Base-by-base conservation (phyloP, 2,797 vertebrate genomes). In the Anguilla obscura region DNA sequence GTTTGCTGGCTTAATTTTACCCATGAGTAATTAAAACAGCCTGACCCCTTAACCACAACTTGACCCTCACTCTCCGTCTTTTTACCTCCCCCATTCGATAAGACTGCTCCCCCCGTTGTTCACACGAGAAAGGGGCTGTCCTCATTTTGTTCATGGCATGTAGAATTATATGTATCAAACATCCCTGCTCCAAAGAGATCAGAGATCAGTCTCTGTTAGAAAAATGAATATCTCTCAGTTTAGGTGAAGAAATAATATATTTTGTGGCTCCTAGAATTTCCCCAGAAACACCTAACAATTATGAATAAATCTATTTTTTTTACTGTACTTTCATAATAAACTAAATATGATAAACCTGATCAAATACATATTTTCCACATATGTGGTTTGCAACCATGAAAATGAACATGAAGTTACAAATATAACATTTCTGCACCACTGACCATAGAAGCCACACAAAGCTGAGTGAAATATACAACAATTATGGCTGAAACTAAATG, bases 11-110 rank as follows among this genome's bases (percentile, higher is more conserved):
- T 56, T 79, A n/a, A 52, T 56, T 86, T 86, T 71, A 21, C 60
- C 58, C 66, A 8, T 2, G 60, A 86, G 69, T 48, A 69, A 69
- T 86, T 86, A 86, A 86, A 58, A 63, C n/a, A 86, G 14, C 30
- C 30, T n/a, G 7, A 9, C 40, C 66, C 52, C 18, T 50, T 33
- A 60, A 50, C 63, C 63, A 40, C 40, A 86, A 52, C 66, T 45
- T 86, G 63, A 48, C 87, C 54, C 80, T 87, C 7, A 18, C 45
- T 63, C 79, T 52, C 71, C 16, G 33, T 24, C 48, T 60, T 76
- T 40, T 58, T 2, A 12, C 30, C 48, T 54, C 84, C 54, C 71
- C 52, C 40, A 86, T 30, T 86, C 85, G 82, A 69, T 52, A 33
- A 21, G 16, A 33, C 86, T 58, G 30, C 18, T 79, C 30, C 48